Evolutionary conservation across 64 coral and sea anemone genomes (phyloP), one percentile per base, ranked within the genome.

Genomic region (Anthopleura sola): DNA sequence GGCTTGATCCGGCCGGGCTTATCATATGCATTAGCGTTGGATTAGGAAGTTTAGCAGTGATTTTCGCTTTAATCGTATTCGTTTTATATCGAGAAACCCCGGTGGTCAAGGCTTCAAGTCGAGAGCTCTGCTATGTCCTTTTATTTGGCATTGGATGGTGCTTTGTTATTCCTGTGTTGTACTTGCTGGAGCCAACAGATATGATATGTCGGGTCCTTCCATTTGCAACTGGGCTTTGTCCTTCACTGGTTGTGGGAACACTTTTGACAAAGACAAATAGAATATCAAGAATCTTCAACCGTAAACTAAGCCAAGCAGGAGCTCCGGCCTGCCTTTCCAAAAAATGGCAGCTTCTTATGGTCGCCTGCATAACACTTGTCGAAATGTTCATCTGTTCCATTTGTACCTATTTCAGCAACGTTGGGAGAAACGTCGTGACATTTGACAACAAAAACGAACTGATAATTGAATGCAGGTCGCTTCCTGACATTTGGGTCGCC

Each of bases 231-330:
- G 93, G 93, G 0, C 31, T 92, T 24, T 95, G 89, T 28, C 90
- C 90, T 5, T 85, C 93, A 5, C 86, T 95, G n/a, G 84, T 95
- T 37, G 93, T 88, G 4, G 93, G 93, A 74, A 95, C 93, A 8
- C 64, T 95, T 15, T 78, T 95, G 10, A 92, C 93, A n/a, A 95
- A 92, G 53, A 95, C 93, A 16, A 95, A 95, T 26, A 47, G 93
- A 37, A 95, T 95, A 26, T 95, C 93, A 19, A 83, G 93, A 37
- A 95, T 95, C 36, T 92, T 95, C 51, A 89, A 95, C 75, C 90
- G 83, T 24, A 95, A 92, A 86, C 93, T 95, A 29, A 81, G 38
- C 64, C 91, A 89, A 53, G 89, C 93, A 12, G 93, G 93, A 4
- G 87, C 93, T 29, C 86, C 89, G 19, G 90, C 82, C 23, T 95